Percentiles rank a stretch among this genome's conserved stretches.
phyloP scores from a whole-genome alignment of 2,888 invertebrate species.

The Dugesia japonica region DNA sequence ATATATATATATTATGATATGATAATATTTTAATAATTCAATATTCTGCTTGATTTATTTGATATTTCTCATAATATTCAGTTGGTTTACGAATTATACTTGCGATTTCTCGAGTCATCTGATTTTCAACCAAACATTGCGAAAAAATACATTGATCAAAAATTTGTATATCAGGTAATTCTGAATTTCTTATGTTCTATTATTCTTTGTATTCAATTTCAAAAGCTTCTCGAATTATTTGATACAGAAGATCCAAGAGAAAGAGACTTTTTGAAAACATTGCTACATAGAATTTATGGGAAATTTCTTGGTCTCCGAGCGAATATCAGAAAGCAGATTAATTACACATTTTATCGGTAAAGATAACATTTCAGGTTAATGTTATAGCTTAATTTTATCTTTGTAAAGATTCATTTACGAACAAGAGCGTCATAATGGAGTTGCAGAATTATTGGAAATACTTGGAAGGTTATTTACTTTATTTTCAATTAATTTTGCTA shows the following conservation, averaged over 20 bases:
- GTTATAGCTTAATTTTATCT: neutral
- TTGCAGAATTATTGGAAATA: constrained; percentile 85
- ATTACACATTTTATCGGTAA: constrained; percentile 84
- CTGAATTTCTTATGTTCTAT: neutral
- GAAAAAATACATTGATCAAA: constrained; percentile 87
- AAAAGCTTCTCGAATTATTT: constrained; percentile 81
- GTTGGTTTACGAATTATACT: constrained; percentile 76
- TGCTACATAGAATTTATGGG: constrained; percentile 95
- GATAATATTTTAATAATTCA: neutral
- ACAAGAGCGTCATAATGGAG: constrained; percentile 92
- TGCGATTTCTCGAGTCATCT: constrained; percentile 87
- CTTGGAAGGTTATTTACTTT: constrained; percentile 64
- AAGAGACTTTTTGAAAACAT: constrained; percentile 93
- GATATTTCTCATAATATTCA: constrained; percentile 37
- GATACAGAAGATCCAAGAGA: constrained; percentile 98
- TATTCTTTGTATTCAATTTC: too few relatives aligned
- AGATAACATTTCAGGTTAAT: neutral
- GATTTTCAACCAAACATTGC: constrained; percentile 80
- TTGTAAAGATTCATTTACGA: constrained; percentile 78
- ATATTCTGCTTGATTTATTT: constrained; percentile 53
- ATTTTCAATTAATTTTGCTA: too few relatives aligned
- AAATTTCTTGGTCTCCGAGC: constrained; percentile 95
- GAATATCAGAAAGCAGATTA: constrained; percentile 98
- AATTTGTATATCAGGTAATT: constrained; percentile 79
- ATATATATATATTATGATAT: too few relatives aligned